These are phyloP conservation scores for Platycheirus albimanus DNA, from an alignment of 2,888 invertebrate species.

Conservation along the genomic window DNA sequence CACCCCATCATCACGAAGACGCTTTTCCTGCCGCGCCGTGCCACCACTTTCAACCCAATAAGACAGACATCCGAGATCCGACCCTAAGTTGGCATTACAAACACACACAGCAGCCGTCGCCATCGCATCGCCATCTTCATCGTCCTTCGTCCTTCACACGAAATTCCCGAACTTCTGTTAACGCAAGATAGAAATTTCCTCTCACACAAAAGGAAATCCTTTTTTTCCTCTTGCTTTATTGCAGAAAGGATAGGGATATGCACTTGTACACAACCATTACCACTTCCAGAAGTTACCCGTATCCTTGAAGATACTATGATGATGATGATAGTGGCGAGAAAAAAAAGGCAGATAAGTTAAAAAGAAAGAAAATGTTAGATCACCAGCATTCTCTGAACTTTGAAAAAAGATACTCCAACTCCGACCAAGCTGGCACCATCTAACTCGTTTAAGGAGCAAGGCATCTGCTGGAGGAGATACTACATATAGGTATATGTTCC, in stretches of 20 bases:
- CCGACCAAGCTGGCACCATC: constrained; percentile 33
- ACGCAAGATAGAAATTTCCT: constrained; percentile 39
- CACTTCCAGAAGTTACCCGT: constrained; percentile 43
- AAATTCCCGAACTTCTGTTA: constrained; percentile 20
- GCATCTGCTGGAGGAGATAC: too few relatives aligned
- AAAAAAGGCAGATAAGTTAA: background rate
- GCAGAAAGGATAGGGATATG: constrained; percentile 5
- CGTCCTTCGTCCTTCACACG: constrained; percentile 19
- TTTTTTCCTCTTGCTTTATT: constrained; percentile 10
- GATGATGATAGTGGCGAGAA: constrained; percentile 25
- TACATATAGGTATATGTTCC: constrained; percentile 37
- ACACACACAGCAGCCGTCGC: constrained; percentile 2
- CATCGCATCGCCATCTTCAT: too few relatives aligned
- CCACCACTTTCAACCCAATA: constrained; percentile 11
- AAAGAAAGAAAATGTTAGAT: constrained; percentile 50
- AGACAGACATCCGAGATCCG: constrained; percentile 21
- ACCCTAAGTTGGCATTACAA: constrained; percentile 27
- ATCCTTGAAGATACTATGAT: constrained; percentile 25
- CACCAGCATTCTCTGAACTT: constrained; percentile 51
- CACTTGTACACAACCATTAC: constrained; percentile 31
- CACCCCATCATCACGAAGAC: too few relatives aligned
- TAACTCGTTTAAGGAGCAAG: too few relatives aligned
- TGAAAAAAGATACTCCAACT: constrained; percentile 47
- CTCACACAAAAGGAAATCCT: background rate
- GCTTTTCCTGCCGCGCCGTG: background rate